A percentile compares a stretch with the other conserved stretches of the same genome.
These are phyloP conservation scores for rat (Rattus norvegicus) DNA, from an alignment of 2,113 vertebrate species.

Conservation along the genomic window GRCr8 NC_086023.1:167046001-167046500, in stretches of 20 bases:
- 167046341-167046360: not conserved
- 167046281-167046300: not conserved
- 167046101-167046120: conserved; percentile 54
- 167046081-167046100: conserved; percentile 51
- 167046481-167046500: not conserved
- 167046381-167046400: not conserved
- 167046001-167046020: conserved; percentile 66
- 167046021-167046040: conserved; percentile 78
- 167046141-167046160: not conserved
- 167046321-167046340: too few relatives aligned
- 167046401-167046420: not conserved
- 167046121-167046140: conserved; percentile 47
- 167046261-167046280: not conserved
- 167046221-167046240: rapidly evolving
- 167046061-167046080: conserved; percentile 76
- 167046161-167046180: not conserved
- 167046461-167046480: not conserved
- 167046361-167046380: not conserved
- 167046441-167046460: not conserved
- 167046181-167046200: rapidly evolving
- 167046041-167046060: conserved; percentile 78
- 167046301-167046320: not conserved
- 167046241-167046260: not conserved
- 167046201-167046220: rapidly evolving
- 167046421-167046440: too few relatives aligned